Base-by-base conservation (phyloP, 2,113 vertebrate genomes). In the Rafetus swinhoei region DNA sequence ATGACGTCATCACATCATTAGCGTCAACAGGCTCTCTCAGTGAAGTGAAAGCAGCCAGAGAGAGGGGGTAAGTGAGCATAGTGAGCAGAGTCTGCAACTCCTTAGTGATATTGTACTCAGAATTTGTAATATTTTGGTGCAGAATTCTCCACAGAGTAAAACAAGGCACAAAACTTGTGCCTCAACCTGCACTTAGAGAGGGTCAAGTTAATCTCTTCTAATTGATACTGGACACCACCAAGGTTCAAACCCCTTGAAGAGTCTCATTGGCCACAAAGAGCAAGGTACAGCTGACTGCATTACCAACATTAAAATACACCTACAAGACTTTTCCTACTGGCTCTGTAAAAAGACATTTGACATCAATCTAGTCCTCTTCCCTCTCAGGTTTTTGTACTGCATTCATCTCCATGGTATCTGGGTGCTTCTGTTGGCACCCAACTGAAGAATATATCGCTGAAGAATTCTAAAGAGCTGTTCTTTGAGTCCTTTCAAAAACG, bases 331-430 rank as follows among this genome's bases (percentile, higher is more conserved):
- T 8, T 76, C 60, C 55, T 2, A 60, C 3, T 39, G 57, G 45
- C 76, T 93, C 29, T 76, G 87, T 86, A 39, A 80, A 81, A 57
- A 0, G n/a, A 19, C 32, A 56, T 85, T 16, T n/a, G 3, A 21
- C 6, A 90, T 32, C 57, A 92, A 35, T 39, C 81, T 10, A 89
- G 79, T 6, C 29, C 18, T 65, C 29, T 27, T 65, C 79, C 50
- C 29, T n/a, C 53, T 89, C 60, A 25, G 25, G 84, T 12, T 52
- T 25, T 56, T 16, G 81, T 35, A 15, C 18, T 21, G 81, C 3
- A 29, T n/a, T 82, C 76, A 57, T 16, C 56, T 6, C 21, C 3
- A 1, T 0, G 0, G 27, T 62, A 94, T 65, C 2, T 29, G 93
- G 25, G 39, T 89, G 57, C 52, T 15, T 69, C 39, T 69, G 85